Conservation (phyloP, 2,888 invertebrate genomes). For the Metellina segmentata region DNA sequence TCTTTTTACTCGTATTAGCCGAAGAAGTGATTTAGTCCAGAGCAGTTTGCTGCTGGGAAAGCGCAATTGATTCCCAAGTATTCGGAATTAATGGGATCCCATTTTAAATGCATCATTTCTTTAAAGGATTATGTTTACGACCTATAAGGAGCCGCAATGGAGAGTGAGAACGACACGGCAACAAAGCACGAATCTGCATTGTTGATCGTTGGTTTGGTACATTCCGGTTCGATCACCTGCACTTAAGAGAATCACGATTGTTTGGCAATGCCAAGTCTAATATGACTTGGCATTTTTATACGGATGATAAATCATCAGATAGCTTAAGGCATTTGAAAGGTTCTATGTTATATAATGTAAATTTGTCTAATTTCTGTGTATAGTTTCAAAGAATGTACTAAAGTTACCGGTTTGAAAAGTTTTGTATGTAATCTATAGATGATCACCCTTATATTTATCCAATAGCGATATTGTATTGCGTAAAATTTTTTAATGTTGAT, state of each 20-base stretch:
- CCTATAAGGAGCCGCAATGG: not conserved
- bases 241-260: not conserved
- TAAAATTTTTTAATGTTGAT: too few species aligned
- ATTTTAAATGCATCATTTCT: not conserved
- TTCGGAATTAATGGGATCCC: not conserved
- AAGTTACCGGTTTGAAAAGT: too few species aligned
- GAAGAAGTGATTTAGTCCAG: not conserved
- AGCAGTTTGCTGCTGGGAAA: conserved; percentile 10
- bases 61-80: not conserved
- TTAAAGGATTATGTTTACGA: conserved; percentile 9
- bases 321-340: too few species aligned
- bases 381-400: too few species aligned
- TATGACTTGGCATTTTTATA: too few species aligned
- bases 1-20: conserved; percentile 15
- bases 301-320: too few species aligned
- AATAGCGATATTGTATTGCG: too few species aligned
- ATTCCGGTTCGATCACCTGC: not conserved
- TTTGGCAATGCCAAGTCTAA: not conserved
- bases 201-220: conserved; percentile 4
- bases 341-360: too few species aligned
- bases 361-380: too few species aligned
- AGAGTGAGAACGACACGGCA: not conserved
- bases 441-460: too few species aligned
- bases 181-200: not conserved
- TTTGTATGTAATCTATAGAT: too few species aligned